Base-by-base conservation (phyloP, 1,140 invertebrate genomes). In the Hormaphis cornu region DNA sequence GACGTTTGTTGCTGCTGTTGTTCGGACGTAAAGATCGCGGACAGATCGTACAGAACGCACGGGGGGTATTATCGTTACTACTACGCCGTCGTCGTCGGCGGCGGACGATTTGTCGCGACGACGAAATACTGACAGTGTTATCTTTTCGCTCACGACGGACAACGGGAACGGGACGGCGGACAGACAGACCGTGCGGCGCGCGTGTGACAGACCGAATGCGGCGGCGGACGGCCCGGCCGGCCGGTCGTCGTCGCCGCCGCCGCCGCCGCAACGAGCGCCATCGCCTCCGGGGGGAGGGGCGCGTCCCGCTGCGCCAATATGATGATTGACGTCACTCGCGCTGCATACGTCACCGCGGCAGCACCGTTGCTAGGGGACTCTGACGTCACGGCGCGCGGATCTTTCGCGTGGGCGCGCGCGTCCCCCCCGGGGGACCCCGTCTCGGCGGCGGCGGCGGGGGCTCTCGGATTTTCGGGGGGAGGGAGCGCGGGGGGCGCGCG, bases 301-400 rank as follows among this genome's bases (percentile, higher is more conserved):
- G n/a, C n/a, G n/a, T 26, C 50, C 26, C 61, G 61, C n/a, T n/a
- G n/a, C n/a, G 26, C 61, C 61, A 66, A 66, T 66, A 66, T 66
- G 61, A 66, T 66, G 44, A 66, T 66, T 66, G 61, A 66, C 61
- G 61, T 66, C 61, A 48, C 61, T 16, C 5, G 12, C 16, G 42
- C 1, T 10, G 61, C 22, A 20, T 66, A 66, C 61, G 61, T 66
- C 61, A 66, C 61, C 28, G 28, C 61, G 14, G 44, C 44, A 66
- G 61, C 61, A 66, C 61, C 42, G 61, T 66, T 66, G 61, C 61
- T 66, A 66, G 61, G 61, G 61, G 61, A 44, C 35, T 66, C 61
- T 66, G 61, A 66, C 61, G 61, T 66, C 61, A 66, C 28, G 61
- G 28, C 42, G 61, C 12, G n/a, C n/a, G n/a, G n/a, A n/a, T n/a